Evolutionary conservation across 2,797 vertebrate genomes (phyloP).

Genomic region (Crypturellus tataupa): DNA sequence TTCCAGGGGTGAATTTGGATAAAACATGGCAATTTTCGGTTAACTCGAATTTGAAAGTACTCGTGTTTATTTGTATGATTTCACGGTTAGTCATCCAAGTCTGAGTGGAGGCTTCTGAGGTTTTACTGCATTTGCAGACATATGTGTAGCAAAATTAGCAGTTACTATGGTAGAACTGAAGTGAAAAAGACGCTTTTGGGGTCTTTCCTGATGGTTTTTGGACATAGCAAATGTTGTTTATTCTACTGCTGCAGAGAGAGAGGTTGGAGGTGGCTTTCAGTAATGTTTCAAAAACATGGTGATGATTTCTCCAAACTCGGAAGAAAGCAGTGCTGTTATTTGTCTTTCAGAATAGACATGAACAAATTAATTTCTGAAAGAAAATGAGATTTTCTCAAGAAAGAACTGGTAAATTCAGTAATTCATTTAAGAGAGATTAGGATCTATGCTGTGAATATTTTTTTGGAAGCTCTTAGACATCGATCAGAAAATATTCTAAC

Average conservation of each 20-base stretch:
- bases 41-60: neutral
- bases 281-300: neutral
- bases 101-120: neutral
- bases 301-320: neutral
- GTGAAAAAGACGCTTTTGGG: neutral
- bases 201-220: too few relatives aligned
- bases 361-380: neutral
- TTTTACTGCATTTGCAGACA: neutral
- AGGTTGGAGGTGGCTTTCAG: neutral
- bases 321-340: neutral
- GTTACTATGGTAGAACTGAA: neutral
- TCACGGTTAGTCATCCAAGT: neutral
- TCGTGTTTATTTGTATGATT: fast-evolving
- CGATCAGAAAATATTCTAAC: neutral
- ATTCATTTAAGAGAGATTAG: neutral
- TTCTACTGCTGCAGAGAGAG: neutral
- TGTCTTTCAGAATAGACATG: neutral
- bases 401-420: neutral
- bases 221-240: neutral
- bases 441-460: neutral
- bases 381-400: neutral
- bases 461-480: neutral
- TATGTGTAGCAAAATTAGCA: neutral
- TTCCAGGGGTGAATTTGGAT: neutral
- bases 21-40: neutral